Percentiles rank a stretch among this genome's conserved stretches.
Conservation (phyloP, 2,888 invertebrate species). For the Eristalis pertinax region DNA sequence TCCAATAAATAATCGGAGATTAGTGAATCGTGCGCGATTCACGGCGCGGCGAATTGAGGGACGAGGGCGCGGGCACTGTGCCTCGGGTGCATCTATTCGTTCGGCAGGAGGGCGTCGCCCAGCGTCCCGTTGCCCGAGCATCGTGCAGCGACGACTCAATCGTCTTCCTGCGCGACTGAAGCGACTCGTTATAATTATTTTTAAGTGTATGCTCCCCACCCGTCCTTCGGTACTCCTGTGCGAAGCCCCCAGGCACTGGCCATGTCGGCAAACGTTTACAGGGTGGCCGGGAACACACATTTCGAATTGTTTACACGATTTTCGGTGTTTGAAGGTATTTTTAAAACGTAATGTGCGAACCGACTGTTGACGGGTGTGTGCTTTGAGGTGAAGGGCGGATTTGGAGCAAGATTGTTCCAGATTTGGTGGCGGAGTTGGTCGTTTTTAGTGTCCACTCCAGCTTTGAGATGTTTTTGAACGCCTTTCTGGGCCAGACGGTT, state of each 20-base stretch:
- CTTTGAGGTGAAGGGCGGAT: too few species aligned
- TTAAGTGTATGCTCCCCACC: conserved; percentile 61
- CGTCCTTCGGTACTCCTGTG: background rate
- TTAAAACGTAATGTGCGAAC: background rate
- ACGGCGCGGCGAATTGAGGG: background rate
- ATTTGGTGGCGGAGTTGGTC: too few species aligned
- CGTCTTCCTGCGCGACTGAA: conserved; percentile 38
- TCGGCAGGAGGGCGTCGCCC: conserved; percentile 61
- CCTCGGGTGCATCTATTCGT: conserved; percentile 34
- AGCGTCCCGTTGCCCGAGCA: conserved; percentile 39
- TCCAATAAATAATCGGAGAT: conserved; percentile 71
- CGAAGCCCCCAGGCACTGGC: background rate
- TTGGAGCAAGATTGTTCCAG: too few species aligned
- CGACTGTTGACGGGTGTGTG: too few species aligned
- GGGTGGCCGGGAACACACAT: background rate
- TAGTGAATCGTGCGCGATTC: conserved; percentile 67
- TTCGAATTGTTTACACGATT: background rate
- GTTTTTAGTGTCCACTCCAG: too few species aligned
- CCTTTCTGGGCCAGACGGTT: too few species aligned
- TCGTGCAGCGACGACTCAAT: conserved; percentile 57
- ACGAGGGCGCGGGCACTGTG: conserved; percentile 29
- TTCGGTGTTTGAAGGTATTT: background rate
- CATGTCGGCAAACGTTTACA: background rate
- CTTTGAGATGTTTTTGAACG: too few species aligned
- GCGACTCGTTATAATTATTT: conserved; percentile 60